phyloP scores from a whole-genome alignment of 2,797 vertebrate species.

The Scolopax bukidnonensis region DNA sequence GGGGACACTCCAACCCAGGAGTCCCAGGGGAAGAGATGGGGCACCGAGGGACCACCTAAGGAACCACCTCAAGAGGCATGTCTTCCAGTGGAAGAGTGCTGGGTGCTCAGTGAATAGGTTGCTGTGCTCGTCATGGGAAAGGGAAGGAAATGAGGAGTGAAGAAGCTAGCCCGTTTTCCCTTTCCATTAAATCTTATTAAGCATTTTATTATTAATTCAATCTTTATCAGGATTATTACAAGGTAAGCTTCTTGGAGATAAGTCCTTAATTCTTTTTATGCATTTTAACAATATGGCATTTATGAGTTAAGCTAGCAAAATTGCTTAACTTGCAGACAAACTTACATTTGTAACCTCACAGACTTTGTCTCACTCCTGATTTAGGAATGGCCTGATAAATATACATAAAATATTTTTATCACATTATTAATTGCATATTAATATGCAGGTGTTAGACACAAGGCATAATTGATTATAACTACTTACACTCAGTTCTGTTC shows the following conservation, averaged over 20 bases:
- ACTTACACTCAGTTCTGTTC: background rate
- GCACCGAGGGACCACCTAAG: background rate
- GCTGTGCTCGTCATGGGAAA: background rate
- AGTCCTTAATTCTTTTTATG: background rate
- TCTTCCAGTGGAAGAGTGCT: background rate
- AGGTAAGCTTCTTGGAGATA: constrained; percentile 20
- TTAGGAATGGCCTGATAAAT: background rate
- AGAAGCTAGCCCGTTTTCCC: background rate
- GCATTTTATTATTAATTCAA: background rate
- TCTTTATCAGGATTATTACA: background rate
- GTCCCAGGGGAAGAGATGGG: background rate
- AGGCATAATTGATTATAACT: background rate
- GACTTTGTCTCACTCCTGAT: background rate
- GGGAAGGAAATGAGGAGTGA: background rate
- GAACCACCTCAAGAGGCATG: background rate
- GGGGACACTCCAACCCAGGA: background rate
- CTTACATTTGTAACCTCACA: background rate
- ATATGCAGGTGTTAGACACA: background rate
- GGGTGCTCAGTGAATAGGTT: background rate
- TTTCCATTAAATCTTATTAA: background rate
- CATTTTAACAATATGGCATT: background rate
- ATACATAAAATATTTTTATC: background rate
- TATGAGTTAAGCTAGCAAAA: background rate
- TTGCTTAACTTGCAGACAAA: background rate
- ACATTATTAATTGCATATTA: background rate